phyloP scores from a whole-genome alignment of 2,888 invertebrate genomes.

The Meteorus cinctellus region DNA sequence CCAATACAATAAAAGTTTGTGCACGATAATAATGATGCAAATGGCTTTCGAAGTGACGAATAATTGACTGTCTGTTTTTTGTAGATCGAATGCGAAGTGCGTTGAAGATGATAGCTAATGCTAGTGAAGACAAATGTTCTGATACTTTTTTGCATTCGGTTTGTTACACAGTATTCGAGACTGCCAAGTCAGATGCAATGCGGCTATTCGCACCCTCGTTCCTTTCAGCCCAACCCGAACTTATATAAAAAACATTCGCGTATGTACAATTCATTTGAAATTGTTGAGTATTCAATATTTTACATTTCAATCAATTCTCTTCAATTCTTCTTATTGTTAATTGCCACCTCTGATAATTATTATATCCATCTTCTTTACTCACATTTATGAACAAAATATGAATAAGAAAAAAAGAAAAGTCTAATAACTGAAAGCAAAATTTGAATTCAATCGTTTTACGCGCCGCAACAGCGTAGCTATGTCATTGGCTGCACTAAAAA shows the following conservation, averaged over 20 bases:
- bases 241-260: background rate
- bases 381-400: background rate
- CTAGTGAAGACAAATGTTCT: background rate
- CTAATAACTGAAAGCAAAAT: background rate
- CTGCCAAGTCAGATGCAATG: conserved; percentile 12
- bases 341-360: too few relatives aligned
- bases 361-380: background rate
- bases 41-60: background rate
- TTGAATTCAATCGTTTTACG: background rate
- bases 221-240: background rate
- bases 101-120: background rate
- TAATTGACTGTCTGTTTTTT: background rate
- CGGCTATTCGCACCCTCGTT: conserved; percentile 7
- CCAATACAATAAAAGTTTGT: background rate
- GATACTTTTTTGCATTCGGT: conserved; percentile 28
- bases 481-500: too few relatives aligned
- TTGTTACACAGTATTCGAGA: conserved; percentile 4
- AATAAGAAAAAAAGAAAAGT: background rate
- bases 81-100: background rate
- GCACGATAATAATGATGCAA: background rate
- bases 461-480: background rate
- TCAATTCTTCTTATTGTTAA: too few relatives aligned
- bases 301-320: background rate
- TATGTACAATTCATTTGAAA: background rate
- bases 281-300: background rate